Conservation (phyloP, 2,888 invertebrate genomes). For the Tetramorium bicarinatum region DNA sequence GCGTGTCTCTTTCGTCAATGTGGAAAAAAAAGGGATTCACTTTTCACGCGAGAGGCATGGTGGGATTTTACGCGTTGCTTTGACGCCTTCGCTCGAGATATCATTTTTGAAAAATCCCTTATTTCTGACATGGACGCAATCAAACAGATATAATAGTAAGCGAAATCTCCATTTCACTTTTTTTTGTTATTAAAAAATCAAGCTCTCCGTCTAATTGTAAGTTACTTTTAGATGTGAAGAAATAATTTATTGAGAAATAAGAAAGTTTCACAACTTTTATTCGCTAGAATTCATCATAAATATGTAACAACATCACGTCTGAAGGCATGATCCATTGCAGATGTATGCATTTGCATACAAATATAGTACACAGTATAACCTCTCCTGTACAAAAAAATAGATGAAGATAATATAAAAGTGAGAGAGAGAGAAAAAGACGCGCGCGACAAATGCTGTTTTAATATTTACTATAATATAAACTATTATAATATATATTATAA, state of each 20-base stretch:
- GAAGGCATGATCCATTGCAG: neutral
- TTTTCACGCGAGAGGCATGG: constrained; percentile 10
- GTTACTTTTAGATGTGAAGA: neutral
- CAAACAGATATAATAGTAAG: neutral
- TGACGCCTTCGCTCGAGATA: neutral
- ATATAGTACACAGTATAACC: neutral
- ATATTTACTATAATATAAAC: neutral
- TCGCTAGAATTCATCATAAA: constrained; percentile 5
- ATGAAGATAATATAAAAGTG: neutral
- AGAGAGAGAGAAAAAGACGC: neutral
- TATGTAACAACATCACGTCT: neutral
- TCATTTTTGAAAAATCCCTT: neutral
- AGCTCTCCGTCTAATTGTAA: neutral
- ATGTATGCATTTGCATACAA: constrained; percentile 7
- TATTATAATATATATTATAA: neutral
- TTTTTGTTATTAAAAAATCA: neutral
- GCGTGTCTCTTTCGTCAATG: constrained; percentile 30
- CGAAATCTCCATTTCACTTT: neutral
- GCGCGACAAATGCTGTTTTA: neutral
- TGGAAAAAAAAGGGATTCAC: constrained; percentile 39
- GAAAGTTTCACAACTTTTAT: constrained; percentile 12
- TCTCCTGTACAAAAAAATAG: neutral
- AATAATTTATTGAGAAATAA: neutral
- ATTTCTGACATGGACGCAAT: neutral
- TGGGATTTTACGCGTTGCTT: constrained; percentile 19